Base-by-base conservation (phyloP, 2,888 invertebrate species). In the Autographa gamma region DNA sequence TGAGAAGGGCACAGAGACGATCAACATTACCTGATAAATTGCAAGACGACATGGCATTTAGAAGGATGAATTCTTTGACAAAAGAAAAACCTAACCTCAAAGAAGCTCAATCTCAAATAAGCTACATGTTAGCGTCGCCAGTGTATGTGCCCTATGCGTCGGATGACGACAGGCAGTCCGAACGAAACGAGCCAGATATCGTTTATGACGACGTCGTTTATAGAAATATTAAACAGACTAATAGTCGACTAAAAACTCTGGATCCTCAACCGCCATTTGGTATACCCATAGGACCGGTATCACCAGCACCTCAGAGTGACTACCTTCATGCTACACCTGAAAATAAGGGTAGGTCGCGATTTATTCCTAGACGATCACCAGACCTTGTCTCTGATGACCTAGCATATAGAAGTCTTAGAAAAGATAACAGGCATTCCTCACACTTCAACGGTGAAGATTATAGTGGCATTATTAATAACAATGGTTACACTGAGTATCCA, bases 221-320 rank as follows among this genome's bases (percentile, higher is more conserved):
- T 88, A 96, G 98, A 81, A 98, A 97, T 87, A 97, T 98, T 73
- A 97, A 97, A 86, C 97, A 97, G 88, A 97, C 97, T 13, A 98
- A 98, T 84, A 97, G 97, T 87, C 96, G 96, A 61, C 92, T 97
- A 58, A 97, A 97, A 89, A 96, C 97, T 8, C 88, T 97, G 4
- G 98, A 98, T 66, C 98, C 97, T 18, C 98, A 98, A 88, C 98
- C 98, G 52, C 98, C 98, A 0, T 99, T 99, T 89, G 98, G 98
- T 25, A 98, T 99, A 86, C 98, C 98, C 0, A 90, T 98, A 52
- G 98, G 98, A 2, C 98, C 98, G 14, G 97, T 98, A 31, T 96
- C 97, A 0, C 97, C 97, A 1, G 97, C 98, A 7, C 96, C 98
- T 0, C 97, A 97, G 73, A 98, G 97, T 82, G 98, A 98, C 90